phyloP scores from a whole-genome alignment of 2,888 invertebrate genomes.

The Leistus spinibarbis region DNA sequence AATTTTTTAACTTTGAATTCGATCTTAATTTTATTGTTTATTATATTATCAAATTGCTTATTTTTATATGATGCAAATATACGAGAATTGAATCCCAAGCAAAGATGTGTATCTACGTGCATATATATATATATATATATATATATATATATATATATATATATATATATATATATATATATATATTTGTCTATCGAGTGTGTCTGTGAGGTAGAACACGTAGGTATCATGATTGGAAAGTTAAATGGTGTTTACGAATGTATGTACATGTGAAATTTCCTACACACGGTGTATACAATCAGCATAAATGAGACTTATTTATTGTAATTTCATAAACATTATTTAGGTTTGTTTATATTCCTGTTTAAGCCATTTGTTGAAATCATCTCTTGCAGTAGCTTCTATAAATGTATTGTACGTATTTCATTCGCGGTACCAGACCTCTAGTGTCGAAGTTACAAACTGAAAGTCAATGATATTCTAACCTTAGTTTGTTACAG shows the following conservation, averaged over 20 bases:
- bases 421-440: too few species aligned
- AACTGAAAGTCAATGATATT: too few species aligned
- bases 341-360: background rate
- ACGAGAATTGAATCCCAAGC: background rate
- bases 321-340: background rate
- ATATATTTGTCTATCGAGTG: background rate
- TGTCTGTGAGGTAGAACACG: background rate
- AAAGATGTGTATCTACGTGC: background rate
- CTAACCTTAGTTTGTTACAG: too few species aligned
- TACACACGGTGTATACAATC: background rate
- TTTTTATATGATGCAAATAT: background rate
- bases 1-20: too few species aligned
- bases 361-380: too few species aligned
- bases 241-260: background rate
- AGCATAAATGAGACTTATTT: background rate
- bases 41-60: too few species aligned
- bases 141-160: background rate
- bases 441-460: too few species aligned
- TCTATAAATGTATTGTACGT: too few species aligned
- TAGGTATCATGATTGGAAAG: slow-evolving; percentile 4
- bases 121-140: background rate
- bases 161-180: background rate
- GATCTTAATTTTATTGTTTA: too few species aligned
- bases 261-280: background rate
- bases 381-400: background rate